phyloP scores from a whole-genome alignment of 2,113 vertebrate species.

The Tupaia chinensis region DNA sequence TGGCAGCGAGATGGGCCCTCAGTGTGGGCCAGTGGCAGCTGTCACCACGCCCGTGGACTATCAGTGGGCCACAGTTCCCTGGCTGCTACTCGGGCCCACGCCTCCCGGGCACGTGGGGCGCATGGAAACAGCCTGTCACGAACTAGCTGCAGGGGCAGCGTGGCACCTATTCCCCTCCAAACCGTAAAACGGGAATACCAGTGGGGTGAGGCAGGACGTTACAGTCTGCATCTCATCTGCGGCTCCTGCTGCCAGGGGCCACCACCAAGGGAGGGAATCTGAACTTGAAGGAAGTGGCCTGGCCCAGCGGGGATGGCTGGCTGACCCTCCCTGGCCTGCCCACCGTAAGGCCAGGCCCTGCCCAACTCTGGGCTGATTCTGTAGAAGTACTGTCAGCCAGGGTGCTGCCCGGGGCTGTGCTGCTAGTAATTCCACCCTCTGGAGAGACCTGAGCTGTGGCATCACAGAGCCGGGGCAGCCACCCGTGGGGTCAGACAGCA shows the following conservation, averaged over 20 bases:
- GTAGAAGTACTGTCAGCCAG: too few relatives aligned
- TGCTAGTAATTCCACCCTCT: rapidly evolving
- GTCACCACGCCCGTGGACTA: too few relatives aligned
- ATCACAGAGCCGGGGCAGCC: background rate
- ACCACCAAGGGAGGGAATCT: background rate
- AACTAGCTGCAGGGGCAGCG: background rate
- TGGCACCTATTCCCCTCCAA: background rate
- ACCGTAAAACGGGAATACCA: background rate
- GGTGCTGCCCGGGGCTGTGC: rapidly evolving
- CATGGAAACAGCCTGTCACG: background rate
- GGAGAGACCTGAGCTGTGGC: background rate
- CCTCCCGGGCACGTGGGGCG: rapidly evolving
- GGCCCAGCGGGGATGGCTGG: background rate
- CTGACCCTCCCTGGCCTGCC: background rate
- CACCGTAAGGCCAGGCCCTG: background rate
- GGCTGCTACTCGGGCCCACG: background rate
- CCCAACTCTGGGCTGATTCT: background rate
- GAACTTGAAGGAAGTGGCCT: background rate
- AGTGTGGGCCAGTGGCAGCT: background rate
- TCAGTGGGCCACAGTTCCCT: rapidly evolving
- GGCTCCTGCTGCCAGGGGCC: background rate
- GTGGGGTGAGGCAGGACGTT: too few relatives aligned
- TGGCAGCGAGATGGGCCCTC: background rate
- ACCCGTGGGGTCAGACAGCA: background rate
- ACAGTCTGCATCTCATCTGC: background rate